Evolutionary conservation across 1,140 invertebrate species (phyloP), one percentile per base, ranked within the genome.

Genomic region (Prorops nasuta): DNA sequence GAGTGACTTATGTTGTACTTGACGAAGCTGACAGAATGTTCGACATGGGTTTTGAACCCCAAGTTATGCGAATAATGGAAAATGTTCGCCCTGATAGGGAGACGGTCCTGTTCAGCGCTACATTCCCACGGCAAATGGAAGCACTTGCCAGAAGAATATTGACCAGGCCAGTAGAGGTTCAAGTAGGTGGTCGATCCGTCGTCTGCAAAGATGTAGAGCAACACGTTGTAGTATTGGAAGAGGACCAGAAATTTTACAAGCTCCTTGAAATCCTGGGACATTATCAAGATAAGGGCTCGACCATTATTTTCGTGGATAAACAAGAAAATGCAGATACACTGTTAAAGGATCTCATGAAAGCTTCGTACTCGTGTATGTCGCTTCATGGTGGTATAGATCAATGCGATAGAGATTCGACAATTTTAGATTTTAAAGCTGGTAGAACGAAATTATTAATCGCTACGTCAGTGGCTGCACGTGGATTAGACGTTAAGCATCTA

Each of bases 21-120:
- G 98, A 99, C 76, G 98, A 99, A 78, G 98, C 98, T 1, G 98
- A 99, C 76, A 80, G 98, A 24, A 99, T 99, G 97, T 99, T 99
- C 70, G 98, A 99, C 69, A 98, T 99, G 95, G 97, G 97, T 14
- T 99, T 99, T 76, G 97, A 99, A 77, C 97, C 97, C 3, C 97
- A 99, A 79, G 91, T 92, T 1, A 98, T 96, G 91, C 86, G 94
- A 56, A 98, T 99, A 36, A 90, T 99, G 56, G 96, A 98, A 62
- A 98, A 98, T 72, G 88, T 98, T 2, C 81, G 97, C 22, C 98
- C 98, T 0, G 97, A 99, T 76, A 76, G 96, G 38, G 96, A 99
- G 77, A 98, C 95, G 0, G 96, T 99, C 0, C 90, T 99, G 84
- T 99, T 99, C 72, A 98, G 94, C 58, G 98, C 98, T 0, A 99